Conservation (phyloP, 2,797 vertebrate species). For the Tympanoctomys barrerae region DNA sequence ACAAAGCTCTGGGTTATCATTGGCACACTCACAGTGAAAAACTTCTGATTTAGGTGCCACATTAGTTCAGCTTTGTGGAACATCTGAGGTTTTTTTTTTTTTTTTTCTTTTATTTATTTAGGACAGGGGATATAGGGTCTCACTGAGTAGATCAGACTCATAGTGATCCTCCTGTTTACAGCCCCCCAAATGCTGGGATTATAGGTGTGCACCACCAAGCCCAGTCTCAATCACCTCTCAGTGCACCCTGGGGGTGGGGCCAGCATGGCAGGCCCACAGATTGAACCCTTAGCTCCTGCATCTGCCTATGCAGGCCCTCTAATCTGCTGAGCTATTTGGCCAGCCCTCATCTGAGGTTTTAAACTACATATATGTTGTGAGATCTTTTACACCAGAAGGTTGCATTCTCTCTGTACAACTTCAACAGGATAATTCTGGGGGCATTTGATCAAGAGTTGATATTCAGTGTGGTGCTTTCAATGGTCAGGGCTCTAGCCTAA, state of each 20-base stretch:
- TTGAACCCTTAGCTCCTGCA: too few species aligned
- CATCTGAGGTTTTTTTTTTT: slow-evolving; percentile 25
- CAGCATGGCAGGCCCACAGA: too few species aligned
- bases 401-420: neutral
- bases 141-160: too few species aligned
- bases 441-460: neutral
- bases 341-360: neutral
- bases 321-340: too few species aligned
- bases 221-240: too few species aligned
- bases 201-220: too few species aligned
- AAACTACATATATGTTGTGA: neutral
- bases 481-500: neutral
- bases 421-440: neutral
- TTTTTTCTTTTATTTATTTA: too few species aligned
- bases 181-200: too few species aligned
- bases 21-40: neutral
- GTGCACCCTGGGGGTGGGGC: too few species aligned
- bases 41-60: neutral
- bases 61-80: neutral
- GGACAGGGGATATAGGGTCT: too few species aligned
- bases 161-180: too few species aligned
- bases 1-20: neutral
- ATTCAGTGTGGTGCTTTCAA: neutral
- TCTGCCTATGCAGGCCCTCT: too few species aligned
- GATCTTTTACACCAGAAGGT: neutral